Percentiles rank a stretch among this genome's conserved stretches.
Evolutionary conservation across 37 sponge, comb jelly and placozoan species (phyloP).

Genomic region (Aplysina aerophoba): DNA sequence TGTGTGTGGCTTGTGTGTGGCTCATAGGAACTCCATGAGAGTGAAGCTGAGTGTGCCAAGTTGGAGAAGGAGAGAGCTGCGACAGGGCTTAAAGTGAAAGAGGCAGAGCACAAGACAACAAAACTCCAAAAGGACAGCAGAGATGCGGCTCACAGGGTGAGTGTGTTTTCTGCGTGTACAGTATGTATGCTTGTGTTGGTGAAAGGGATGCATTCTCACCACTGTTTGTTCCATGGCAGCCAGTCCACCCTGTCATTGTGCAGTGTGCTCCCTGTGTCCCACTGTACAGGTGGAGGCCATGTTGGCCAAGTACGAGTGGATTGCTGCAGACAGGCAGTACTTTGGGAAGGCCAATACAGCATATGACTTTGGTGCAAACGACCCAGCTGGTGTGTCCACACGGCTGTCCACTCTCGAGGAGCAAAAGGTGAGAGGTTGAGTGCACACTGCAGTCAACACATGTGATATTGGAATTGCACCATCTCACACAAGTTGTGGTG

Average conservation of each 20-base stretch:
- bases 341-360: slow-evolving; percentile 96
- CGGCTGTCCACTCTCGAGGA: slow-evolving; percentile 77
- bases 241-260: neutral
- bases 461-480: no score
- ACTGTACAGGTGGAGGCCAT: slow-evolving; percentile 73
- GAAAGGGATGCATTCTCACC: neutral
- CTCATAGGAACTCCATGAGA: slow-evolving; percentile 70
- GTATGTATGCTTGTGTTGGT: no score
- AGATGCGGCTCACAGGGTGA: slow-evolving; percentile 87
- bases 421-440: slow-evolving; percentile 63
- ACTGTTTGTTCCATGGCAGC: neutral
- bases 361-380: slow-evolving; percentile 85
- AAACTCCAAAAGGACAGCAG: slow-evolving; percentile 80
- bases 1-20: no score
- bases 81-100: slow-evolving; percentile 62
- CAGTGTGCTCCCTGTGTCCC: neutral
- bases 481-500: no score
- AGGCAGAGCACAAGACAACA: slow-evolving; percentile 84
- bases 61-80: slow-evolving; percentile 76
- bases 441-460: neutral
- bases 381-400: slow-evolving; percentile 65
- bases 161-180: neutral
- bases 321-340: slow-evolving; percentile 85
- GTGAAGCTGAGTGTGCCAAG: slow-evolving; percentile 46
- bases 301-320: slow-evolving; percentile 91